Evolutionary conservation across 2,797 vertebrate species (phyloP).

Genomic region (Molossus alvarezi): DNA sequence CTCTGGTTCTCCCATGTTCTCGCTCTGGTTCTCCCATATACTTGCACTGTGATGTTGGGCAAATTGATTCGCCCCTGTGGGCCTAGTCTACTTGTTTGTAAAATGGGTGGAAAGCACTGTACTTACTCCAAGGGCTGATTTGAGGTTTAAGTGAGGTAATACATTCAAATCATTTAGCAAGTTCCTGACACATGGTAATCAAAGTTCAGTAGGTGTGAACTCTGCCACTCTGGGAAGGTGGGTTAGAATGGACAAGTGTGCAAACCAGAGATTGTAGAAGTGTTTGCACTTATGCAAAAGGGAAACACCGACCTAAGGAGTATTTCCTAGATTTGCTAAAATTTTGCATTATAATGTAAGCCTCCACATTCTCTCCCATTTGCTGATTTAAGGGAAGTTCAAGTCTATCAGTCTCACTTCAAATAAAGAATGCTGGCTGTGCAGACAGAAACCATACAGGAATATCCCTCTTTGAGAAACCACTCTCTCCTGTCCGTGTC

Average conservation of each 20-base stretch:
- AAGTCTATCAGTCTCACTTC: not conserved
- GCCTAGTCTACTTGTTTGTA: not conserved
- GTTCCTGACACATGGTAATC: too few species aligned
- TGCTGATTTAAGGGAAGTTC: not conserved
- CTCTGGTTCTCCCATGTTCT: not conserved
- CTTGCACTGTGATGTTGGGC: not conserved
- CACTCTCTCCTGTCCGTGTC: constrained; percentile 17
- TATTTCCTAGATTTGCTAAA: not conserved
- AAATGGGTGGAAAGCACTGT: not conserved
- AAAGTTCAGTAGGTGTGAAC: not conserved
- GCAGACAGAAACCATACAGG: constrained; percentile 61
- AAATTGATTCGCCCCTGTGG: not conserved
- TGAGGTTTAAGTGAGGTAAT: not conserved
- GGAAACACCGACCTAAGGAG: not conserved
- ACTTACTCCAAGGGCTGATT: not conserved
- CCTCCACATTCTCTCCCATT: not conserved
- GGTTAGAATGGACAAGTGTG: not conserved
- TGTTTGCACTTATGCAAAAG: not conserved
- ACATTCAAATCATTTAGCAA: not conserved
- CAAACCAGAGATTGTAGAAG: not conserved
- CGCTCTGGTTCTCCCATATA: not conserved
- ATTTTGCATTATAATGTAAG: not conserved
- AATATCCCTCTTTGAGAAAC: constrained; percentile 62
- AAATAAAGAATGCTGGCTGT: constrained; percentile 51
- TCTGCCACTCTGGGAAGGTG: not conserved